Base-by-base conservation (phyloP, 2,888 invertebrate species). In the Caenorhabditis virilis region DNA sequence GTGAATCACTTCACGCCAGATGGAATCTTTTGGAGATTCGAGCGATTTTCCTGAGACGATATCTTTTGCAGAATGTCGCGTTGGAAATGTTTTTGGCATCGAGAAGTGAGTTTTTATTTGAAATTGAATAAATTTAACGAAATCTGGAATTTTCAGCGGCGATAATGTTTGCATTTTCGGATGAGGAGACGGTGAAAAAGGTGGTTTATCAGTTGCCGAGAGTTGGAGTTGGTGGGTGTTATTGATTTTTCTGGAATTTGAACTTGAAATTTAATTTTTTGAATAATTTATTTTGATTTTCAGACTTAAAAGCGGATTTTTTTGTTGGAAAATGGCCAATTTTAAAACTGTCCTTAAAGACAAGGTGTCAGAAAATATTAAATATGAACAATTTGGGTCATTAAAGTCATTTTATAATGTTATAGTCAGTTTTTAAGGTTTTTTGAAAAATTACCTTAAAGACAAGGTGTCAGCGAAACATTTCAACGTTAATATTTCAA, bases 21-120 rank as follows among this genome's bases (percentile, higher is more conserved):
- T 99, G 98, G 98, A 95, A 95, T 87, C 97, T 98, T 88, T 93
- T 92, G 77, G 98, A 99, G 87, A 93, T 99, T 70, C 90, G 98
- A 13, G 98, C 98, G 64, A 95, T 99, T 82, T 98, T 99, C 87
- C 93, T 95, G 11, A 88, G 98, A 2, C 89, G 95, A 42, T 97
- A 97, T 85, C 88, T 98, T 53, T 89, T 98, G 76, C 97, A 98
- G 87, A 95, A 95, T 78, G 85, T 85, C 57, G 95, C 95, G 72
- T 89, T 99, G 84, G 98, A 99, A 87, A 93, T 99, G 85, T 99
- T 99, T 87, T 89, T 99, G 76, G 95, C 98, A 33, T 94, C 94
- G 86, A 89, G 98, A 88, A 98, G 94, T 94, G 36, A 27, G 73
- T 49, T 33, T 49, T 20, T 41, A 18, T 18, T 15, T 33, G 9